These are phyloP conservation scores for Megamerina dolium DNA, from an alignment of 2,888 invertebrate genomes.

Conservation along the genomic window DNA sequence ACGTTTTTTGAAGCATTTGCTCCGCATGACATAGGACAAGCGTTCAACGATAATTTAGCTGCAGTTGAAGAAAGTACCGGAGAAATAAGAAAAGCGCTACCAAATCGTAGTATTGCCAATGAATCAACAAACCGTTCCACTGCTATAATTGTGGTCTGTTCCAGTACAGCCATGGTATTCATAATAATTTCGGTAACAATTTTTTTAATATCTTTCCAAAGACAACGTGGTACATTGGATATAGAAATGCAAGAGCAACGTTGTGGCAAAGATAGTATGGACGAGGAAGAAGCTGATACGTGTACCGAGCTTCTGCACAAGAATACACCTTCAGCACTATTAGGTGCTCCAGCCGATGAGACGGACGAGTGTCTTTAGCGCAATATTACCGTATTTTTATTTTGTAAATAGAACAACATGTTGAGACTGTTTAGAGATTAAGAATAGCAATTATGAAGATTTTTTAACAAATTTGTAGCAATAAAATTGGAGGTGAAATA, in stretches of 20 bases:
- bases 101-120: conserved; percentile 17
- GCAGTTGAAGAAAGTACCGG: conserved; percentile 33
- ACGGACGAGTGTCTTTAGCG: conserved; percentile 20
- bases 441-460: neutral
- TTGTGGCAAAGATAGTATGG: conserved; percentile 38
- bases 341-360: conserved; percentile 10
- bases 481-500: neutral
- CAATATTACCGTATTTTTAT: conserved; percentile 1
- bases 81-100: conserved; percentile 26
- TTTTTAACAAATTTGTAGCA: neutral
- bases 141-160: conserved; percentile 34
- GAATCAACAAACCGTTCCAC: conserved; percentile 27
- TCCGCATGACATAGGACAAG: conserved; percentile 32
- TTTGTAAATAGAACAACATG: conserved; percentile 8
- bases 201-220: conserved; percentile 39
- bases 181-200: conserved; percentile 35
- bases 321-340: conserved; percentile 25
- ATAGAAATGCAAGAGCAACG: conserved; percentile 46
- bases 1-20: conserved; percentile 22
- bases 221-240: conserved; percentile 41
- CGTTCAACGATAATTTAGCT: conserved; percentile 37
- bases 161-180: conserved; percentile 36
- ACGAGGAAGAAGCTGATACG: conserved; percentile 39
- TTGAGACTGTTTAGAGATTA: neutral
- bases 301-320: conserved; percentile 35